Evolutionary conservation across 2,797 vertebrate species (phyloP).

Genomic region (Eleutherodactylus coqui): DNA sequence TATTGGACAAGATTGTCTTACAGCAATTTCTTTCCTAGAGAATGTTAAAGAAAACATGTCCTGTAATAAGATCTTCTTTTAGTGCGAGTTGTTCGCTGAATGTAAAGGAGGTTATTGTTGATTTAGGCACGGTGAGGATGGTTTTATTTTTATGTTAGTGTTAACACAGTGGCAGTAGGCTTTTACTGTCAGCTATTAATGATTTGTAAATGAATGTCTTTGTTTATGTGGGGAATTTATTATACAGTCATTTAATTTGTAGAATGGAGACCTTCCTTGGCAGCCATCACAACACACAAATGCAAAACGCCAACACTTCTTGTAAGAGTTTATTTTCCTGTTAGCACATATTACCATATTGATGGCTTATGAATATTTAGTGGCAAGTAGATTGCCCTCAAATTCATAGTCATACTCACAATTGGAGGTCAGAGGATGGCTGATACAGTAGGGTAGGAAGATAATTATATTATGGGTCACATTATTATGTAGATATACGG

Average conservation of each 20-base stretch:
- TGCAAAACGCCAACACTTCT: constrained; percentile 38
- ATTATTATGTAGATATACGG: neutral
- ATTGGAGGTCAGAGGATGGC: constrained; percentile 2
- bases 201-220: constrained; percentile 44
- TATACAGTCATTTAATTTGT: constrained; percentile 41
- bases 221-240: constrained; percentile 52
- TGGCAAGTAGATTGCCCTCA: neutral
- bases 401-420: constrained; percentile 12
- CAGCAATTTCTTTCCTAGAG: constrained; percentile 45
- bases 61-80: constrained; percentile 47
- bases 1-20: constrained; percentile 63
- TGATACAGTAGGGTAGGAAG: neutral
- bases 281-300: constrained; percentile 34
- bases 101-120: constrained; percentile 14
- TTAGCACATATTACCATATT: constrained; percentile 49
- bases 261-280: constrained; percentile 54
- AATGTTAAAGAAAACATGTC: constrained; percentile 20
- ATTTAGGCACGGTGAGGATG: constrained; percentile 17
- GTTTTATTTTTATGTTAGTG: constrained; percentile 41
- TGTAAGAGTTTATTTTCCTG: constrained; percentile 52
- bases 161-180: constrained; percentile 41
- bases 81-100: constrained; percentile 20
- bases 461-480: neutral
- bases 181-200: constrained; percentile 45
- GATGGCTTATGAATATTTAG: constrained; percentile 40